Evolutionary conservation across 2,888 invertebrate species (phyloP), one percentile per base, ranked within the genome.

Genomic region (Amitus sp.): DNA sequence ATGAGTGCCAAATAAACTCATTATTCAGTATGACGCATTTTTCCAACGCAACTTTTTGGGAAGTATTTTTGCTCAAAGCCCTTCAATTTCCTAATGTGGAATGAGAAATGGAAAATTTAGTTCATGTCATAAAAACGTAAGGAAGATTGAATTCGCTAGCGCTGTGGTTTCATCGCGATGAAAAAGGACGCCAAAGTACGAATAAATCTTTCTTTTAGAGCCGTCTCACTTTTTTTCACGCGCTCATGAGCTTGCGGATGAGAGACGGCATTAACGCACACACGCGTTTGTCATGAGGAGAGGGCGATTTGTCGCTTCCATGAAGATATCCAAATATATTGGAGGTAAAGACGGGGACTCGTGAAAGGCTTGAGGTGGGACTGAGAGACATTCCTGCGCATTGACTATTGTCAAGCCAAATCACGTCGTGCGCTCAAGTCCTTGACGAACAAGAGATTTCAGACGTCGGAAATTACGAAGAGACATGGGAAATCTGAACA

Each of bases 281-380:
- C 64, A 60, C 51, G 58, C 51, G n/a, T n/a, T 57, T 18, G 18
- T 37, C 45, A 57, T 57, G 50, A 53, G 52, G 53, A 56, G 56
- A 5, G 4, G 37, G 64, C 60, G 60, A 64, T 64, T 64, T 64
- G 64, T 65, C 65, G 54, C 19, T 48, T 59, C 47, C 63, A 49
- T 37, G 55, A 50, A 60, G 54, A 65, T 65, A 65, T 65, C 65
- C 61, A 65, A 65, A 65, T 61, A 65, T 65, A 65, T 61, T 65
- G 48, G 30, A 46, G 48, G 53, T 46, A 56, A 50, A 52, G 60
- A 49, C 53, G 60, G 56, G 50, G 60, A 48, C 50, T 50, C 57
- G 57, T 64, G 64, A 57, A 64, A 64, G 60, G 60, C 48, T 49
- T 56, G 48, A 43, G 48, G 43, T 37, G 56, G 47, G 50, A 55